Evolutionary conservation across 2,113 vertebrate species (phyloP), one percentile per base, ranked within the genome.

Genomic region (Cichladusa arquata): DNA sequence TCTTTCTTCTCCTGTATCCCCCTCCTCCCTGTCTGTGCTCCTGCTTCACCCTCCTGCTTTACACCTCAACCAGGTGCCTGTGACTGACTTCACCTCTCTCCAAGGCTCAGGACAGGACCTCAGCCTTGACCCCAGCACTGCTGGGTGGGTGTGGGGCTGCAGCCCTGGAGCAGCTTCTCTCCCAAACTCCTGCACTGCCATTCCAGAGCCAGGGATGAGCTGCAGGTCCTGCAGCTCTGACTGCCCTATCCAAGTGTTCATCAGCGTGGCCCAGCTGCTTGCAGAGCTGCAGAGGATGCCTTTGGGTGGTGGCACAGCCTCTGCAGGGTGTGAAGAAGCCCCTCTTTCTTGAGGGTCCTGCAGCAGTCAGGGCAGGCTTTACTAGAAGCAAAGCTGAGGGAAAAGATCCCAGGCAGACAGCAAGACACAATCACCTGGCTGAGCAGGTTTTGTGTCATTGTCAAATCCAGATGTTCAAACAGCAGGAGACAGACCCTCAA

Each of bases 91-190:
- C n/a, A 19, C 31, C 64, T 40, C 16, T 50, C 45, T 54, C 19
- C 2, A 1, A 65, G 50, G 58, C 6, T 76, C 28, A 1, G 57
- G n/a, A 77, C 34, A 56, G 8, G 50, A 44, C 25, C 18, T 12
- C 26, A 16, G 6, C n/a, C 25, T 40, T 24, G 14, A 4, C 20
- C 1, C 4, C 18, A 4, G 5, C 0, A 0, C 12, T n/a, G 38
- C 50, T 4, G 8, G 19, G 22, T 8, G 34, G 6, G 10, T 11
- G 1, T 14, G 23, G 25, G 29, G n/a, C 50, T 73, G 50, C 40
- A 50, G 36, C 40, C 26, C 56, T 1, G 2, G 61, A 64, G 24
- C 25, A 36, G 50, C 40, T 69, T 15, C 6, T 36, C 14, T 48
- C 38, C 80, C 42, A 73, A 1, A 7, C 34, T 26, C 16, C 31